Evolutionary conservation across 2,888 invertebrate species (phyloP), one percentile per base, ranked within the genome.

Genomic region (Zaprionus obscuricornis): DNA sequence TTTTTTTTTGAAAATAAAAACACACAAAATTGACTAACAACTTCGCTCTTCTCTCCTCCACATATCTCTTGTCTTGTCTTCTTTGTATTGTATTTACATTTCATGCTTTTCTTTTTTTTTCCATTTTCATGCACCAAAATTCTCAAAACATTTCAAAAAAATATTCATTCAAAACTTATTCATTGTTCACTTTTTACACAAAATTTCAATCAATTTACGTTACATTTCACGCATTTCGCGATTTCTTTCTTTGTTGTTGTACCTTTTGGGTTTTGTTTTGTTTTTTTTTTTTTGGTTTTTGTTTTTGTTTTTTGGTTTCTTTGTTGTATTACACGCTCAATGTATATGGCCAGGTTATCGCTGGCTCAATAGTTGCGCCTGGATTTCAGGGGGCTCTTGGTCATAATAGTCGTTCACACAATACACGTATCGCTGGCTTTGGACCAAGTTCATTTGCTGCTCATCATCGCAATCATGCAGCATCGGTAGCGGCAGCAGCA

Each of bases 291-390:
- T 46, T 58, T 36, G 45, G 13, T 14, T 45, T 46, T 33, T 33
- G 22, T 33, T 22, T 33, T 37, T 18, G 47, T 16, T 59, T 60
- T 29, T 45, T 16, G 2, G 6, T 24, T 62, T 24, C 39, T 43
- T 51, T 57, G 31, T 49, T n/a, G n/a, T n/a, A 29, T 7, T n/a
- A 36, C 8, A 6, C 43, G 17, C 18, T 13, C 26, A 34, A 22
- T 22, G 22, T 22, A 37, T 40, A 49, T 50, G 71, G 47, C 45
- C 76, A 89, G 89, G 85, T 89, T 65, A 88, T 89, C 65, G 88
- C 89, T 66, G 89, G 89, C 64, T 89, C 89, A 31, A 88, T 89
- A 72, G 87, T 89, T 52, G 89, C 89, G 52, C 89, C 89, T 36
- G 89, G 89, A 85, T 89, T 89, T 72, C 78, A 88, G 65, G 88